A percentile compares a stretch with the other conserved stretches of the same genome.
Conservation (phyloP, 2,888 invertebrate species). For the Artemia sp. region DNA sequence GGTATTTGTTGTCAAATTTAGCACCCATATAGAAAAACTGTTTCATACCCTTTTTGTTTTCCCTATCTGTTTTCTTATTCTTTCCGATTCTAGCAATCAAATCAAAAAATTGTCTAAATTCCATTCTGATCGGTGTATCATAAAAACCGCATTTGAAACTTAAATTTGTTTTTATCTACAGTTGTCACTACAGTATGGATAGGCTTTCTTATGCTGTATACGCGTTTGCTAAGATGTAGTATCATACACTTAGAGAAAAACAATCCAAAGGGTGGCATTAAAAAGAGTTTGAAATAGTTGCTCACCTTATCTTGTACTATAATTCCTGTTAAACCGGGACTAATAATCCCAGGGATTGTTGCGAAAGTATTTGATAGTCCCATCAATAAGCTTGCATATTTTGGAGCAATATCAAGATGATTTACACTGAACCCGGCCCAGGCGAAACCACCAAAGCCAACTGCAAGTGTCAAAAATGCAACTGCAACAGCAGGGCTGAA, state of each 20-base stretch:
- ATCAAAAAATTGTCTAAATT: no score
- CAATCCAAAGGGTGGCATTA: neutral
- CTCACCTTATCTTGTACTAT: slow-evolving; percentile 54
- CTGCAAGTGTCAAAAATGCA: slow-evolving; percentile 68
- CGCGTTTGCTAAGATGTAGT: neutral
- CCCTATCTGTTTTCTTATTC: no score
- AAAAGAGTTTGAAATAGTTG: slow-evolving; percentile 16
- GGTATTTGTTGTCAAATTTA: no score
- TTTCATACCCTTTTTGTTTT: no score
- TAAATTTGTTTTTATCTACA: neutral
- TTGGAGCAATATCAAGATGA: slow-evolving; percentile 76
- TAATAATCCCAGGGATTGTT: slow-evolving; percentile 77
- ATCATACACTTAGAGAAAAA: neutral
- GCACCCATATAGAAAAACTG: no score
- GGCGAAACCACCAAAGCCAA: slow-evolving; percentile 76
- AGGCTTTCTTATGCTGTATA: neutral
- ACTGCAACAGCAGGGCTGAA: slow-evolving; percentile 48
- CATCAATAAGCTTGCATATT: slow-evolving; percentile 78
- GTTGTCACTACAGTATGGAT: slow-evolving; percentile 21
- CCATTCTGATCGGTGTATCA: no score
- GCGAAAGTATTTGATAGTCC: slow-evolving; percentile 78
- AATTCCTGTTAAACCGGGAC: slow-evolving; percentile 60
- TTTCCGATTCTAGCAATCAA: no score
- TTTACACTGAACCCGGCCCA: slow-evolving; percentile 71
- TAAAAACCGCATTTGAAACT: neutral